Conservation (phyloP, 2,797 vertebrate genomes). For the Gadopsis marmoratus region DNA sequence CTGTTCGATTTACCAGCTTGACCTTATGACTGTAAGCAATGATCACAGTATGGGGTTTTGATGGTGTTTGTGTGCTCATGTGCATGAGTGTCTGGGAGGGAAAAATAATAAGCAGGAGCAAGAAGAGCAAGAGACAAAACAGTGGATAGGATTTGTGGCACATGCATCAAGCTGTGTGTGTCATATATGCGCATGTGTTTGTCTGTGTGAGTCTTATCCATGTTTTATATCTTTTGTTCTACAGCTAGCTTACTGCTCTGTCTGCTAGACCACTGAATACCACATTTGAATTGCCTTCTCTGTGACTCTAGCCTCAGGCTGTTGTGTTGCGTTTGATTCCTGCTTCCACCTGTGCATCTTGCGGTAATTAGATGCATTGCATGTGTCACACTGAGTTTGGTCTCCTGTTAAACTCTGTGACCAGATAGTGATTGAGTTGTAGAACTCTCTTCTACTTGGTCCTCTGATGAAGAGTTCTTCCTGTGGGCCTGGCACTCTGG, state of each 20-base stretch:
- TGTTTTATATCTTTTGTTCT: conserved; percentile 28
- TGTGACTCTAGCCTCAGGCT: conserved; percentile 31
- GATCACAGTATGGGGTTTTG: conserved; percentile 45
- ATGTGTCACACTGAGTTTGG: conserved; percentile 69
- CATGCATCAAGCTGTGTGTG: conserved; percentile 8
- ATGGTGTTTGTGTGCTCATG: conserved; percentile 22
- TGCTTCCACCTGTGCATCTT: conserved; percentile 46
- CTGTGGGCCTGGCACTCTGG: conserved; percentile 53
- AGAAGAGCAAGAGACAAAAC: conserved; percentile 5
- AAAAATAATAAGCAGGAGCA: background rate
- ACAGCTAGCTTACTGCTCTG: conserved; percentile 20
- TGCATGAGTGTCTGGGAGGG: conserved; percentile 5
- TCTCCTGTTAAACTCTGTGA: conserved; percentile 69
- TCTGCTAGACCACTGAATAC: conserved; percentile 12
- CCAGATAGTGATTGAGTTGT: conserved; percentile 72
- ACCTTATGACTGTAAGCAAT: conserved; percentile 46
- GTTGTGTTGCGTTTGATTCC: conserved; percentile 19
- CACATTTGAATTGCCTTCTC: conserved; percentile 26
- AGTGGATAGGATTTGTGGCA: conserved; percentile 12
- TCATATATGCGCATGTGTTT: background rate
- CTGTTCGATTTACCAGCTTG: conserved; percentile 58
- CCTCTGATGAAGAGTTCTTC: conserved; percentile 66
- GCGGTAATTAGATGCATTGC: conserved; percentile 66
- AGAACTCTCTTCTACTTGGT: conserved; percentile 58
- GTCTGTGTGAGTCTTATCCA: conserved; percentile 6